A percentile compares a stretch with the other conserved stretches of the same genome.
Evolutionary conservation across 2,888 invertebrate species (phyloP).

Genomic region (Diplazon laetatorius): DNA sequence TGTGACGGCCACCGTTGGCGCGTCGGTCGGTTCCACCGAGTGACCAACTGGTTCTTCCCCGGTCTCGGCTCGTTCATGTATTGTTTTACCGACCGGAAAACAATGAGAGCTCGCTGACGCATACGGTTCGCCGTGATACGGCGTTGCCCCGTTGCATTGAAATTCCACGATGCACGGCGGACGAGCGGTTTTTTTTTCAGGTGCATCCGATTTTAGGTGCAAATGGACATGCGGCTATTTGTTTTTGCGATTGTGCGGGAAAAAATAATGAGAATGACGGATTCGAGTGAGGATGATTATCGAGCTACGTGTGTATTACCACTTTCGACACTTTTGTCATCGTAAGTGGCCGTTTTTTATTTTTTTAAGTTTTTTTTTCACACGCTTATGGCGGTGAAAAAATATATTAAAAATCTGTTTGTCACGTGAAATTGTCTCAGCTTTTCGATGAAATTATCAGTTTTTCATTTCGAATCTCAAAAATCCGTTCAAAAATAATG

Average conservation of each 20-base stretch:
- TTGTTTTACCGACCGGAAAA: slow-evolving; percentile 61
- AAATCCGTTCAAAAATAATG: no score
- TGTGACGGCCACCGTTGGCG: slow-evolving; percentile 4
- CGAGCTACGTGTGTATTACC: not conserved
- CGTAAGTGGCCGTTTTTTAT: no score
- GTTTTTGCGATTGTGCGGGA: not conserved
- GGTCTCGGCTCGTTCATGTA: slow-evolving; percentile 48
- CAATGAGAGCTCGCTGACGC: slow-evolving; percentile 56
- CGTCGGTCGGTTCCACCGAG: slow-evolving; percentile 42
- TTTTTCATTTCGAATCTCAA: no score
- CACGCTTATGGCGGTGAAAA: no score
- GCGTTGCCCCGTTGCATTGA: slow-evolving; percentile 43
- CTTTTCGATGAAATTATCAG: no score
- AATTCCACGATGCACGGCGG: slow-evolving; percentile 3
- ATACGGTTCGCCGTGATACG: slow-evolving; percentile 38
- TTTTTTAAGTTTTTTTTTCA: no score
- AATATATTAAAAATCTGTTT: no score
- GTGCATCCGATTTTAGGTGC: no score
- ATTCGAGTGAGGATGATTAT: not conserved
- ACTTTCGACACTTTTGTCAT: not conserved
- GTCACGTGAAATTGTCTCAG: no score
- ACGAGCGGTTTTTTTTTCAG: no score
- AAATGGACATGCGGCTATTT: slow-evolving; percentile 1
- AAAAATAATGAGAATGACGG: slow-evolving; percentile 11
- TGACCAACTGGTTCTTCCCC: slow-evolving; percentile 45